Conservation (phyloP, 2,113 vertebrate genomes). For the Colaptes auratus region DNA sequence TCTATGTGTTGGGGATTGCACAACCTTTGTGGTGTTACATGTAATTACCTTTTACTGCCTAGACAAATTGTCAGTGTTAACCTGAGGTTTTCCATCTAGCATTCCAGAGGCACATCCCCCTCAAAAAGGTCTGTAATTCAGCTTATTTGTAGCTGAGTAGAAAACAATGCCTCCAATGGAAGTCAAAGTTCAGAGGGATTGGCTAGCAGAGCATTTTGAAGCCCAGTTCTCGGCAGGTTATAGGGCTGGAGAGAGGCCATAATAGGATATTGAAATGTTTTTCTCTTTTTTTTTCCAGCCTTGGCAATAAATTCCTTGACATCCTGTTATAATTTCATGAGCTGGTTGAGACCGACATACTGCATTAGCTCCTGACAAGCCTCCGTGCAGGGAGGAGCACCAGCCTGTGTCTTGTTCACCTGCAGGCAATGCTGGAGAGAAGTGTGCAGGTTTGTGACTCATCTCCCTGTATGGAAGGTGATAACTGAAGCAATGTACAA, state of each 20-base stretch:
- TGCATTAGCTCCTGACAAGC: neutral
- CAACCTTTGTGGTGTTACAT: neutral
- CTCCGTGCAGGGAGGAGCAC: neutral
- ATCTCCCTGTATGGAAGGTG: neutral
- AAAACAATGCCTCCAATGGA: neutral
- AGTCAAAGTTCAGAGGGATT: neutral
- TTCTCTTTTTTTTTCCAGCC: neutral
- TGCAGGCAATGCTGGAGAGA: neutral
- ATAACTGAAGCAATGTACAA: neutral
- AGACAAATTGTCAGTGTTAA: neutral
- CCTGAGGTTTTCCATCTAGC: constrained; percentile 12
- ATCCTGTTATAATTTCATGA: neutral
- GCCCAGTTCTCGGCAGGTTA: neutral
- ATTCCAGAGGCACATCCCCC: neutral
- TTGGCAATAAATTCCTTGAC: neutral
- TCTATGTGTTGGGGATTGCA: neutral
- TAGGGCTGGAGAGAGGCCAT: neutral
- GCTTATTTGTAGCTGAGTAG: constrained; percentile 1
- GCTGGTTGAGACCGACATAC: neutral
- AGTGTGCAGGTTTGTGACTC: neutral
- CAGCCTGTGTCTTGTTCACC: neutral
- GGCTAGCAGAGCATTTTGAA: neutral
- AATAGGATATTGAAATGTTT: neutral
- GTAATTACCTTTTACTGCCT: constrained; percentile 22
- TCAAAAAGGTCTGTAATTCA: neutral